These are phyloP conservation scores for Melieria picta DNA, from an alignment of 2,888 invertebrate species.

Conservation along the genomic window DNA sequence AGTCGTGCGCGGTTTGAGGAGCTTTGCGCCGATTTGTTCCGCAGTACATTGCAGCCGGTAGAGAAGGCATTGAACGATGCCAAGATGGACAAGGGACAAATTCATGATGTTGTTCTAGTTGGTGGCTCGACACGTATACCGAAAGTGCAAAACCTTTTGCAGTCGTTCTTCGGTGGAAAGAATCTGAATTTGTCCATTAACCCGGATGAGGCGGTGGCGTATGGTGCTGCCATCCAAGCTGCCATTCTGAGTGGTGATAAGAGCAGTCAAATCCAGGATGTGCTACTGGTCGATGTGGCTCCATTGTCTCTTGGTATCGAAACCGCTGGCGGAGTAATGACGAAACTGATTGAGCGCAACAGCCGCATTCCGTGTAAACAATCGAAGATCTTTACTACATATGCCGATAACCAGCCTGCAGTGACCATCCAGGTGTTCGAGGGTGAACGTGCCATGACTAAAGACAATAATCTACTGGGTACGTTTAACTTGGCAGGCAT, in stretches of 20 bases:
- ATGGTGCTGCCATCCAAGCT: constrained; percentile 79
- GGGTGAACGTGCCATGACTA: constrained; percentile 88
- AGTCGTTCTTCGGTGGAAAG: constrained; percentile 80
- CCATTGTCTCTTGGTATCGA: constrained; percentile 80
- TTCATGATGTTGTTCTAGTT: constrained; percentile 83
- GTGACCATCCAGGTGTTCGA: constrained; percentile 80
- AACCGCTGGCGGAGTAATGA: constrained; percentile 82
- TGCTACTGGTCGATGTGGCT: constrained; percentile 75
- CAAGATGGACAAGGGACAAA: constrained; percentile 78
- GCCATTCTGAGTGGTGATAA: constrained; percentile 76
- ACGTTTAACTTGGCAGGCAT: constrained; percentile 96
- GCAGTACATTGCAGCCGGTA: constrained; percentile 79
- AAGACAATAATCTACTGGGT: constrained; percentile 92
- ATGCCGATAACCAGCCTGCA: constrained; percentile 81
- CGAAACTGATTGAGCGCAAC: constrained; percentile 79
- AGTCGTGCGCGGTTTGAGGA: constrained; percentile 80
- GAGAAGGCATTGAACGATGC: constrained; percentile 82
- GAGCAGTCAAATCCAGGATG: constrained; percentile 79
- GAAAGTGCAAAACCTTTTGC: constrained; percentile 78
- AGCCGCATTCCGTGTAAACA: constrained; percentile 78
- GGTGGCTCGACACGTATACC: constrained; percentile 85
- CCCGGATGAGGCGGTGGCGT: constrained; percentile 83
- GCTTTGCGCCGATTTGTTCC: constrained; percentile 77
- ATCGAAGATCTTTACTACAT: constrained; percentile 80
- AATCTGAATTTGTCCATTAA: constrained; percentile 78